Conservation (phyloP, 1,140 invertebrate genomes). For the Arctopsyche grandis region DNA sequence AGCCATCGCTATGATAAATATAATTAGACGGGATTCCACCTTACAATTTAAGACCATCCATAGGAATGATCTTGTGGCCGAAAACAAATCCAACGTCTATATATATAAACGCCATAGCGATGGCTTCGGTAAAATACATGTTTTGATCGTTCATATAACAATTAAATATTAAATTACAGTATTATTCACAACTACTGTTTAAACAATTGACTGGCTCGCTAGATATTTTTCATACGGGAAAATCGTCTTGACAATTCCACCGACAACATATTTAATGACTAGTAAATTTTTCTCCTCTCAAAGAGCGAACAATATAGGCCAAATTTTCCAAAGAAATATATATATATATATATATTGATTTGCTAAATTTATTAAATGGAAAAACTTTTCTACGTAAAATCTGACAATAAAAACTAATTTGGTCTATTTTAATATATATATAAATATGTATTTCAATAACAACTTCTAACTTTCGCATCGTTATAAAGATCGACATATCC, state of each 20-base stretch:
- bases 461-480: neutral
- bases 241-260: neutral
- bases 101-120: too few relatives aligned
- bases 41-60: too few relatives aligned
- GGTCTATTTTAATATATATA: neutral
- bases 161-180: too few relatives aligned
- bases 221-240: neutral
- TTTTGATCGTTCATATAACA: too few relatives aligned
- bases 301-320: neutral
- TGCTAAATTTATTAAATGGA: too few relatives aligned
- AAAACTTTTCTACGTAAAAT: neutral
- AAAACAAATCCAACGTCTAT: too few relatives aligned
- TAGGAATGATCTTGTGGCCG: too few relatives aligned
- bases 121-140: too few relatives aligned
- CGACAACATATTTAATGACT: neutral
- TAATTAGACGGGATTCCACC: too few relatives aligned
- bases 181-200: neutral
- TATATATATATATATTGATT: neutral
- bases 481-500: neutral
- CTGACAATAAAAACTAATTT: neutral
- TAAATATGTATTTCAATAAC: neutral
- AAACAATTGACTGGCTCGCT: constrained; percentile 3
- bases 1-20: too few relatives aligned
- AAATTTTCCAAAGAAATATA: neutral
- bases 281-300: neutral